These are phyloP conservation scores for Matsumurasca onukii DNA, from an alignment of 1,140 invertebrate species.

Conservation along the genomic window DNA sequence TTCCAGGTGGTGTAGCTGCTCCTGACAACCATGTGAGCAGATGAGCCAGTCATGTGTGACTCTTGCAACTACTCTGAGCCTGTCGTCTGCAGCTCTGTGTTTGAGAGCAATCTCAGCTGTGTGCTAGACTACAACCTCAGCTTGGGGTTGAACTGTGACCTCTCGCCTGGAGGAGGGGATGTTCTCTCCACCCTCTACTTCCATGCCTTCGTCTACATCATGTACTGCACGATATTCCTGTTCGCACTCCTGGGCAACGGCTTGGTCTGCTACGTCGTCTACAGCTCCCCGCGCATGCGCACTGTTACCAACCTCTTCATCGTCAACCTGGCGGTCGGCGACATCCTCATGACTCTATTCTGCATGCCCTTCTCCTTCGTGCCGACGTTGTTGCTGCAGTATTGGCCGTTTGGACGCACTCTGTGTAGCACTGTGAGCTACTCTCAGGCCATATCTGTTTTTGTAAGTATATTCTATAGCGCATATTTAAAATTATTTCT, in stretches of 20 bases:
- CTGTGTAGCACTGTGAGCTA: slow-evolving; percentile 79
- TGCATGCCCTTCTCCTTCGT: slow-evolving; percentile 87
- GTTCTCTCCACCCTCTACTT: slow-evolving; percentile 50
- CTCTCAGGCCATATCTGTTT: slow-evolving; percentile 75
- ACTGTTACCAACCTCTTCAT: slow-evolving; percentile 89
- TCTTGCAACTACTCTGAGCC: neutral
- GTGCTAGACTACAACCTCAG: slow-evolving; percentile 19
- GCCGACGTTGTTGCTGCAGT: slow-evolving; percentile 67
- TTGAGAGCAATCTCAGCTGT: slow-evolving; percentile 11
- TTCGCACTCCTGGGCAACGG: slow-evolving; percentile 75
- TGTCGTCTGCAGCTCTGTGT: neutral
- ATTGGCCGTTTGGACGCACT: slow-evolving; percentile 80
- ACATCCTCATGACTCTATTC: slow-evolving; percentile 81
- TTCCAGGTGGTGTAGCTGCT: too few relatives aligned
- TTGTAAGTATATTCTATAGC: slow-evolving; percentile 49
- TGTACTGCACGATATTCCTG: slow-evolving; percentile 74
- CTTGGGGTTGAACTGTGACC: slow-evolving; percentile 12
- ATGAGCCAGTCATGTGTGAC: too few relatives aligned
- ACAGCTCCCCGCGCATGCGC: slow-evolving; percentile 74
- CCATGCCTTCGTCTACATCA: slow-evolving; percentile 64
- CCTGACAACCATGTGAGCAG: too few relatives aligned
- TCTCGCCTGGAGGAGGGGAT: neutral
- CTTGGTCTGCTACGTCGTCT: slow-evolving; percentile 79
- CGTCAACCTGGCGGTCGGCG: slow-evolving; percentile 79
- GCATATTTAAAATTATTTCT: neutral